phyloP scores from a whole-genome alignment of 2,113 vertebrate genomes.

The Oreotrochilus melanogaster region DNA sequence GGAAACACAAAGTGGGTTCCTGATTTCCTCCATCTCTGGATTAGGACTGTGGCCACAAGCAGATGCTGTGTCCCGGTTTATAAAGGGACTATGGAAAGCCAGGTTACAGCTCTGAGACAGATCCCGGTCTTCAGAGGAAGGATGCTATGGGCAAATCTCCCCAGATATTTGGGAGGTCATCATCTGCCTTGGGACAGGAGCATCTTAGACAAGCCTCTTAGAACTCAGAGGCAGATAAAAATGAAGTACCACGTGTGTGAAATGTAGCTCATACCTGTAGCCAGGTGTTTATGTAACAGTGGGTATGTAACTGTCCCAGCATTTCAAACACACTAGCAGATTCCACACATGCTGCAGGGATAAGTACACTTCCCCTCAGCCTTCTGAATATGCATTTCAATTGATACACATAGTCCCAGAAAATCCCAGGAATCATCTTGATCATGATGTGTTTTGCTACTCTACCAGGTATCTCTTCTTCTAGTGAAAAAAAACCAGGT shows the following conservation, averaged over 20 bases:
- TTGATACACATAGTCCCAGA: background rate
- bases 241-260: background rate
- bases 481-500: background rate
- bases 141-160: background rate
- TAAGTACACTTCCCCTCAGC: background rate
- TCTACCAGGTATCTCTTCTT: background rate
- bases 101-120: background rate
- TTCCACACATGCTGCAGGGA: background rate
- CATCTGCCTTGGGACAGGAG: background rate
- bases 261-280: background rate
- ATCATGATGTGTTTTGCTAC: background rate
- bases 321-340: background rate
- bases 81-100: background rate
- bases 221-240: background rate
- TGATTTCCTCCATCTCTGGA: background rate
- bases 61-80: background rate
- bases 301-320: background rate
- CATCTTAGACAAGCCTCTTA: background rate
- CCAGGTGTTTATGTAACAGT: background rate
- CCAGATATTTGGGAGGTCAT: background rate
- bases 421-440: background rate
- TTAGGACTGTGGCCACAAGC: background rate
- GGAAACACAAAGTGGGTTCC: background rate
- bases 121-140: background rate
- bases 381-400: background rate